Base-by-base conservation (phyloP, 2,888 invertebrate species). In the Diaphora mendica region DNA sequence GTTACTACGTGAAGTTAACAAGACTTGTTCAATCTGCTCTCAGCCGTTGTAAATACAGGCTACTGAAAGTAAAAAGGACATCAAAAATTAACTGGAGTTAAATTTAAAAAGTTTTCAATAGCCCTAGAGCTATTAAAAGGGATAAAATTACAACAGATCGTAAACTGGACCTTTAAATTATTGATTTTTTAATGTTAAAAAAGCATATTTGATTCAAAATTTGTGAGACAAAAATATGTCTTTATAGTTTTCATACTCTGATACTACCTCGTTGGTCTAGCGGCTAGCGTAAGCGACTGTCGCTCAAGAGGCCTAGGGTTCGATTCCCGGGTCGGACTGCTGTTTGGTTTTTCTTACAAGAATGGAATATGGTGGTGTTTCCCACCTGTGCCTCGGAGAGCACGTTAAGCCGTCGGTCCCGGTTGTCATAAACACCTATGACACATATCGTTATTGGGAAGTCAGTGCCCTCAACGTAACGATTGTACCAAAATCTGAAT, bases 1-100 rank as follows among this genome's bases (percentile, higher is more conserved):
- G 82, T 82, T 77, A 64, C 76, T 80, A 82, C 79, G 82, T 82
- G 77, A 74, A 87, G 83, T 86, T 85, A 81, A 77, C 79, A 85
- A 80, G 82, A 83, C 84, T 87, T 84, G 79, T 86, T 82, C 80
- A 83, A 81, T 84, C 80, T 80, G 76, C 51, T 70, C 68, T 75
- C 76, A 76, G 72, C 69, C 55, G 51, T 72, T 81, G 77, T 75
- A 77, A 86, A 85, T 81, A 78, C 76, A 71, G 73, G 74, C 79
- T 74, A 74, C 72, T 71, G 67, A 71, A 64, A 75, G 74, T 30
- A 71, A 79, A 75, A 74, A 71, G 68, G 26, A 76, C 75, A 77
- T 70, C 62, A 83, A 83, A 78, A 80, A 80, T 76, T 75, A 77
- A 74, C 73, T 73, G 68, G 26, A 74, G 69, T 67, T 66, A 77